Conservation (phyloP, 2,797 vertebrate species). For the Cephalopachus bancanus region DNA sequence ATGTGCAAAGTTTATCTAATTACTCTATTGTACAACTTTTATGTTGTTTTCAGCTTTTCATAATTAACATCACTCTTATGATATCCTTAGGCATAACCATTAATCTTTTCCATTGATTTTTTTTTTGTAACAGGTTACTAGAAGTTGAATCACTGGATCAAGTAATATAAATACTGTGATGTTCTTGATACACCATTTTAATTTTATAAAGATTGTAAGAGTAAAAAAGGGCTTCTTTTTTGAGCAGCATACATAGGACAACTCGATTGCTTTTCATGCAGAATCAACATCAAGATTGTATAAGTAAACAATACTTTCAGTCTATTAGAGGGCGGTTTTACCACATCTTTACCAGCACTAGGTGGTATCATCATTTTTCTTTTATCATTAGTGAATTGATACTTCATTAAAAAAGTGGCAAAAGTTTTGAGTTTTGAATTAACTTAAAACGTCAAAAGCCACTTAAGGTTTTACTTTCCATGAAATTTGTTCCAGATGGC, state of each 20-base stretch:
- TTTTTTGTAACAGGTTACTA: background rate
- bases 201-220: background rate
- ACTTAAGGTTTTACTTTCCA: background rate
- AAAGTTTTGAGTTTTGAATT: background rate
- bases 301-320: background rate
- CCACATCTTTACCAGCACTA: background rate
- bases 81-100: background rate
- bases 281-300: background rate
- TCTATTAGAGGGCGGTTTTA: background rate
- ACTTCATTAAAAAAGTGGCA: background rate
- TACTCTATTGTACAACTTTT: background rate
- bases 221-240: no score
- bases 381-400: background rate
- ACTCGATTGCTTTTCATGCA: background rate
- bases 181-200: background rate
- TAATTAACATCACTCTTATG: background rate
- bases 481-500: slow-evolving; percentile 6
- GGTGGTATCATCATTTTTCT: background rate
- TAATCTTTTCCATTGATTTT: background rate
- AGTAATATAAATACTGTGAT: background rate
- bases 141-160: background rate
- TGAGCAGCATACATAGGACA: no score
- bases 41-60: background rate
- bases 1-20: background rate
- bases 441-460: background rate